Conservation (phyloP, 2,888 invertebrate species). For the Dryadula phaetusa region DNA sequence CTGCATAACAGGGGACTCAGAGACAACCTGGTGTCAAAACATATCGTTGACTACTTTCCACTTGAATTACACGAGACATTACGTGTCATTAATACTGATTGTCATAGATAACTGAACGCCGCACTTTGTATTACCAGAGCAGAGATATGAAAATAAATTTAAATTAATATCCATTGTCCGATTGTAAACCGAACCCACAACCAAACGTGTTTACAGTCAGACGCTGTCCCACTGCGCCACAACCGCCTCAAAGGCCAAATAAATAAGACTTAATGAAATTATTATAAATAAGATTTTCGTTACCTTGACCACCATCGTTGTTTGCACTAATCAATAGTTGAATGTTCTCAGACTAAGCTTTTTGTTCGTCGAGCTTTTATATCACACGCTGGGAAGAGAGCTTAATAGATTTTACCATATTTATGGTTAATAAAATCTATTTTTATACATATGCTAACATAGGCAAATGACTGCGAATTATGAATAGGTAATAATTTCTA, state of each 20-base stretch:
- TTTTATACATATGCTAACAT: background rate
- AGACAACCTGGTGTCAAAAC: background rate
- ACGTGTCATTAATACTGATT: no score
- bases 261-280: background rate
- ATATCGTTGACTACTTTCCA: no score
- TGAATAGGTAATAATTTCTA: background rate
- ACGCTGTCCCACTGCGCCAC: background rate
- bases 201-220: background rate
- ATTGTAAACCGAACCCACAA: background rate
- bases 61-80: background rate
- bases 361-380: constrained; percentile 27
- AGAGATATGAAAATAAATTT: background rate
- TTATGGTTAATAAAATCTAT: background rate
- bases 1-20: no score
- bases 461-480: background rate
- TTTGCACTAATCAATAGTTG: constrained; percentile 20
- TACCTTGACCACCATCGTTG: constrained; percentile 47
- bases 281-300: background rate
- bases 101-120: background rate
- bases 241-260: background rate
- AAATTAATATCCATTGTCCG: background rate
- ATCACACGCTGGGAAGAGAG: constrained; percentile 3
- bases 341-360: background rate
- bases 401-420: background rate
- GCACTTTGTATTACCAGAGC: background rate